Evolutionary conservation across 1,140 invertebrate species (phyloP).

Genomic region (Bradysia coprophila): DNA sequence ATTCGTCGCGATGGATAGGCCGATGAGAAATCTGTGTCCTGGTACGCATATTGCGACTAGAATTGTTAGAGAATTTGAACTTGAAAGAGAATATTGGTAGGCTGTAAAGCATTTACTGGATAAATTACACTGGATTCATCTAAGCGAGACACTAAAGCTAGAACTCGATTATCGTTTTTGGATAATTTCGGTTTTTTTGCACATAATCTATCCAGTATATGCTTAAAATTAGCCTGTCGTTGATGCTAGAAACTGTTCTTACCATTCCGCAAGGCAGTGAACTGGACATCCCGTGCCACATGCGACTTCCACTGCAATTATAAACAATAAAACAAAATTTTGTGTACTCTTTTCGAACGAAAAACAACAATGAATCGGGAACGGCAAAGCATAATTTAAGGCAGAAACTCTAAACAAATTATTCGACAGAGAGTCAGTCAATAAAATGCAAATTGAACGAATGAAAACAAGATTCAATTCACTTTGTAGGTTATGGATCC

Average conservation of each 20-base stretch:
- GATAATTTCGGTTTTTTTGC: slow-evolving; percentile 6
- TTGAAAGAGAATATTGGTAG: slow-evolving; percentile 5
- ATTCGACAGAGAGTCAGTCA: neutral
- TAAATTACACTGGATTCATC: no score
- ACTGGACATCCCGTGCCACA: slow-evolving; percentile 24
- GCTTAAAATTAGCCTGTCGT: neutral
- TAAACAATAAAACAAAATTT: neutral
- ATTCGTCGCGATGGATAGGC: slow-evolving; percentile 20
- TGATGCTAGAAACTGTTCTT: slow-evolving; percentile 9
- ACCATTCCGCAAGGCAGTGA: slow-evolving; percentile 24
- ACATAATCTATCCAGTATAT: slow-evolving; percentile 9
- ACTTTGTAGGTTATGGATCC: neutral
- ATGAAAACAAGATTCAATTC: neutral
- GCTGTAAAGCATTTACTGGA: neutral
- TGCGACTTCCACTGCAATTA: slow-evolving; percentile 18
- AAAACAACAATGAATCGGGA: no score
- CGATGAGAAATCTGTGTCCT: slow-evolving; percentile 23
- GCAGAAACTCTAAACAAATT: neutral
- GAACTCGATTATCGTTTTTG: neutral
- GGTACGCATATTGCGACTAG: slow-evolving; percentile 23
- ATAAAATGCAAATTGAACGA: neutral
- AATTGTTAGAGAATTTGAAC: slow-evolving; percentile 9
- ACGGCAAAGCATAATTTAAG: neutral
- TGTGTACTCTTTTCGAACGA: no score
- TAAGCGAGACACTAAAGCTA: no score